Base-by-base conservation (phyloP, 1,140 invertebrate genomes). In the Sitodiplosis mosellana region DNA sequence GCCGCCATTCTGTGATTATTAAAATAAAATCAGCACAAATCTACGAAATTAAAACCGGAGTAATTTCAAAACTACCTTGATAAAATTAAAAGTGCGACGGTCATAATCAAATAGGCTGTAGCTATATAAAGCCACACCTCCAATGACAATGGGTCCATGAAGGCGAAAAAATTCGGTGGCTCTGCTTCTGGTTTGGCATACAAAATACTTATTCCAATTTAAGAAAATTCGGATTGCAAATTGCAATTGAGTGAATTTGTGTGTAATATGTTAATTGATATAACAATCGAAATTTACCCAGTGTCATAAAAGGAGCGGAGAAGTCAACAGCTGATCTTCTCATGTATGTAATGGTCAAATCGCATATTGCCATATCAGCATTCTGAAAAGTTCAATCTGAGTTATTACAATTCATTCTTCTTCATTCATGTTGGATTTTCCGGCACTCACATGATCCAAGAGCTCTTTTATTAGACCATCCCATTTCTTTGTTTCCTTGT, bases 121-220 rank as follows among this genome's bases (percentile, higher is more conserved):
- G 79, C 80, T 77, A 90, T 89, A 63, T 87, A 91, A 51, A 94
- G 77, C 91, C 91, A 96, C 14, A 95, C 90, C 56, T 89, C 82
- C 8, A 84, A 68, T 2, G 87, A 88, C 48, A 95, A 77, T 2
- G 91, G 91, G 14, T 78, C 78, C 43, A 91, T 67, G 59, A 95
- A 94, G 0, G 85, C 84, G 65, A 93, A 87, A 1, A 93, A 64
- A 58, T 84, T 73, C 0, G 80, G 76, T 3, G 76, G 70, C 54
- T 80, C 75, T 47, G 77, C 76, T 18, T 74, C 69, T 1, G 81
- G 74, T 57, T 82, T 83, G 2, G 73, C 76, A 57, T 78, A 85
- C 7, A 91, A 57, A 57, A 91, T 88, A 48, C 82, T 83, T 43
- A 89, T 82, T 46, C 79, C 77, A n/a, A n/a, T n/a, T n/a, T n/a